Base-by-base conservation (phyloP, 2,797 vertebrate genomes). In the Amazona ochrocephala region DNA sequence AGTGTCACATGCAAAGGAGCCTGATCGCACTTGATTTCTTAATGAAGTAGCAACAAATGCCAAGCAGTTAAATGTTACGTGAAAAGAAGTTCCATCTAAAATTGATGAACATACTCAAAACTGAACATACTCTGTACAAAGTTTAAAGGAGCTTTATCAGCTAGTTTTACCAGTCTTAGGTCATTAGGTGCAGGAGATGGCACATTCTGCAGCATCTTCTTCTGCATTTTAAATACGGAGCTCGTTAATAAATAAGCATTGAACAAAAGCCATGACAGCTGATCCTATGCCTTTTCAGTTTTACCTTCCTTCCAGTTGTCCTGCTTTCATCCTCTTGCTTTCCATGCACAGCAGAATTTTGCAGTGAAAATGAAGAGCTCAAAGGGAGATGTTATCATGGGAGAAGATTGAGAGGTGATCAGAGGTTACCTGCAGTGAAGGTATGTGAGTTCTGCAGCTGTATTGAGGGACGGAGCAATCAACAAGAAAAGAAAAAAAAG, bases 21-120 rank as follows among this genome's bases (percentile, higher is more conserved):
- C 53, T 71, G 58, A 76, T 65, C 50, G 81, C 91, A 48, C 47
- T 21, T 88, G 51, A 66, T 82, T 51, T 73, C 87, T 73, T 83
- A 74, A 79, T 65, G 65, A 92, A 90, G 56, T 23, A 80, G 53
- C 53, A 91, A 80, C 48, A 91, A 93, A 81, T 37, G n/a, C 48
- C 70, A 86, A 68, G 22, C 15, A 37, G n/a, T 54, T 76, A 66
- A 85, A 81, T 37, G 62, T 68, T 88, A 87, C 85, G 67, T 39
- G 39, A 89, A 91, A 72, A 50, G 29, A 87, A 74, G 21, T 72
- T 87, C 68, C 27, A 68, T 75, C 34, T 68, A 80, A 84, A 95
- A 89, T 77, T 78, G 74, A 80, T 44, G 30, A 92, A 81, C n/a
- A 73, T 60, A 70, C 60, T 91, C 66, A 81, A 93, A 89, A 74